Percentiles rank a stretch among this genome's conserved stretches.
These are phyloP conservation scores for Syngnathus acus DNA, from an alignment of 2,797 vertebrate genomes.

Conservation along the genomic window DNA sequence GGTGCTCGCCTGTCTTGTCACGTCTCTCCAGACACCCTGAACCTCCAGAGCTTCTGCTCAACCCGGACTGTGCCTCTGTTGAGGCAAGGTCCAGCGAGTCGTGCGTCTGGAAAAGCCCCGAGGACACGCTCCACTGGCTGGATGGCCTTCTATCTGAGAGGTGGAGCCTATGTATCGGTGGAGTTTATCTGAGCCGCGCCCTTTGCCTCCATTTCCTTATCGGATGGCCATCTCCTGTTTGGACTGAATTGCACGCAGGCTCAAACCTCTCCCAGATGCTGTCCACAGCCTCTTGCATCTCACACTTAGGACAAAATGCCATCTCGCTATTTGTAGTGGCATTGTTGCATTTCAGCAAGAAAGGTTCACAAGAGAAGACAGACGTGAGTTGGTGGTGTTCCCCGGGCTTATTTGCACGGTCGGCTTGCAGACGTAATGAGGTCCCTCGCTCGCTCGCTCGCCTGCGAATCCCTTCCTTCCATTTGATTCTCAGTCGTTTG, in stretches of 20 bases:
- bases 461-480: constrained; percentile 31
- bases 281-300: constrained; percentile 23
- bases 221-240: constrained; percentile 68
- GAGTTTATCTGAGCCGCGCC: constrained; percentile 71
- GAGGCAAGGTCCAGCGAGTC: constrained; percentile 20
- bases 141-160: constrained; percentile 14
- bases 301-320: background rate
- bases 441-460: constrained; percentile 27
- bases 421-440: constrained; percentile 46
- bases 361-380: background rate
- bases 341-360: background rate
- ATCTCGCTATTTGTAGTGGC: background rate
- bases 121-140: background rate
- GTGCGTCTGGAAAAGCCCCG: constrained; percentile 3
- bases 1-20: background rate
- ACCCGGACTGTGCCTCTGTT: constrained; percentile 12
- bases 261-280: constrained; percentile 41
- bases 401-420: constrained; percentile 38
- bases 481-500: constrained; percentile 41
- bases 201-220: constrained; percentile 77
- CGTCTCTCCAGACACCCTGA: background rate
- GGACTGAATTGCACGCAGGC: constrained; percentile 40
- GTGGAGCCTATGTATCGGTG: constrained; percentile 33
- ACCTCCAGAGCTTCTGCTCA: background rate
- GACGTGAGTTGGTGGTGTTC: constrained; percentile 8